phyloP scores from a whole-genome alignment of 2,888 invertebrate genomes.

The Pseudococcus viburni region DNA sequence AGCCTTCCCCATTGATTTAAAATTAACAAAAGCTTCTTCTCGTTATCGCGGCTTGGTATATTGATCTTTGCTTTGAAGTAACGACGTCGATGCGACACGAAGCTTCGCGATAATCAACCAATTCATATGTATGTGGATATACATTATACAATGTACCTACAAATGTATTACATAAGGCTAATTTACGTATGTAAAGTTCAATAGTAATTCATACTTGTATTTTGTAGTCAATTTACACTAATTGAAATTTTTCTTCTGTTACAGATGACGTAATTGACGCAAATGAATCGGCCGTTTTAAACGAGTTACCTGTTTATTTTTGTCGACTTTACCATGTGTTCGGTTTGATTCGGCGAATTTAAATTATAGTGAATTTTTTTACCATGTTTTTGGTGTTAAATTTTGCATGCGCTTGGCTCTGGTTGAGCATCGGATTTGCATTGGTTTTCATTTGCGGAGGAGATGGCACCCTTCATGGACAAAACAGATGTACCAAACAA shows the following conservation, averaged over 20 bases:
- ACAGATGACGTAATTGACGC: constrained; percentile 24
- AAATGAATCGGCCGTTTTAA: neutral
- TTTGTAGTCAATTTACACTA: constrained; percentile 17
- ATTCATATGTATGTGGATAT: neutral
- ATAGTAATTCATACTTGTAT: neutral
- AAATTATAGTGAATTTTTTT: neutral
- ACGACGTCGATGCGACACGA: neutral
- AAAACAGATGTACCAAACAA: constrained; percentile 46
- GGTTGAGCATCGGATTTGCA: neutral
- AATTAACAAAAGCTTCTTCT: neutral
- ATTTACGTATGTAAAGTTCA: neutral
- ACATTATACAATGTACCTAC: neutral
- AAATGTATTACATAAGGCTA: neutral
- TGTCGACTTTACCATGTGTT: neutral
- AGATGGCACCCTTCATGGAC: constrained; percentile 34
- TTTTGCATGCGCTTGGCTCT: neutral
- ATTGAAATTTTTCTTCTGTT: neutral
- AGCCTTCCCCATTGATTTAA: neutral
- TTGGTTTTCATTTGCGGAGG: neutral
- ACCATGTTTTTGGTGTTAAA: neutral
- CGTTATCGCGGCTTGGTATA: neutral
- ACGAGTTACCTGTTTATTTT: constrained; percentile 10
- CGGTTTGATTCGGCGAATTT: neutral
- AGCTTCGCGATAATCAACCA: neutral
- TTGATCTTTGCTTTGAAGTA: neutral